These are phyloP conservation scores for Ectropis crepuscularia DNA, from an alignment of 2,888 invertebrate genomes.

Conservation along the genomic window DNA sequence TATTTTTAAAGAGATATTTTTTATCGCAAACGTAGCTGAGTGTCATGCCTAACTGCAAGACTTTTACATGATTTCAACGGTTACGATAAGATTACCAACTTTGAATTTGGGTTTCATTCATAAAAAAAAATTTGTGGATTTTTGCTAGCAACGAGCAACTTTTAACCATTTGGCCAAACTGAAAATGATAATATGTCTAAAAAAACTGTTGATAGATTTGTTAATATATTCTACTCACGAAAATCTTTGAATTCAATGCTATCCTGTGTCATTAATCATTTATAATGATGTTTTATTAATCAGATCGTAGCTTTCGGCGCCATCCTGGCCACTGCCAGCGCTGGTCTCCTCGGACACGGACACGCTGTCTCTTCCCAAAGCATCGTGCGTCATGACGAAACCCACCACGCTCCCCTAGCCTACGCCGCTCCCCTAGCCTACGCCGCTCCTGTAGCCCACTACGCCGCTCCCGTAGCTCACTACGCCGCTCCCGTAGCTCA, in stretches of 20 bases:
- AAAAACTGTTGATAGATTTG: no score
- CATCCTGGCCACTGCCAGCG: constrained; percentile 74
- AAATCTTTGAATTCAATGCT: neutral
- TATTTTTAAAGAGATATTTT: no score
- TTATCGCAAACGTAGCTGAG: no score
- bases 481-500: constrained; percentile 46
- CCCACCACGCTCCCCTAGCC: constrained; percentile 54
- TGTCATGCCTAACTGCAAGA: no score
- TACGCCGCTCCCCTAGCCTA: constrained; percentile 20
- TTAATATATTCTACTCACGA: neutral
- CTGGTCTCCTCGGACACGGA: constrained; percentile 68
- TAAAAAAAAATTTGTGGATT: no score
- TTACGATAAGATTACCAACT: no score
- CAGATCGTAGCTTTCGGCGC: constrained; percentile 73
- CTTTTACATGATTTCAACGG: no score
- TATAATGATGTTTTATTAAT: constrained; percentile 30
- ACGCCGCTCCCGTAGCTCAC: constrained; percentile 49
- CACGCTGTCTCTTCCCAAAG: constrained; percentile 69
- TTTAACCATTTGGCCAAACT: no score
- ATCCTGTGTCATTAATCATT: no score
- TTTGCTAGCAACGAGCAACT: no score
- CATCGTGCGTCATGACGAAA: constrained; percentile 65
- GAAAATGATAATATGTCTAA: no score
- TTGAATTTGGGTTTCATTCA: no score
- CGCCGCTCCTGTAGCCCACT: constrained; percentile 49